Evolutionary conservation across 2,113 vertebrate species (phyloP), one percentile per base, ranked within the genome.

Genomic region (Cercopithecus mona): DNA sequence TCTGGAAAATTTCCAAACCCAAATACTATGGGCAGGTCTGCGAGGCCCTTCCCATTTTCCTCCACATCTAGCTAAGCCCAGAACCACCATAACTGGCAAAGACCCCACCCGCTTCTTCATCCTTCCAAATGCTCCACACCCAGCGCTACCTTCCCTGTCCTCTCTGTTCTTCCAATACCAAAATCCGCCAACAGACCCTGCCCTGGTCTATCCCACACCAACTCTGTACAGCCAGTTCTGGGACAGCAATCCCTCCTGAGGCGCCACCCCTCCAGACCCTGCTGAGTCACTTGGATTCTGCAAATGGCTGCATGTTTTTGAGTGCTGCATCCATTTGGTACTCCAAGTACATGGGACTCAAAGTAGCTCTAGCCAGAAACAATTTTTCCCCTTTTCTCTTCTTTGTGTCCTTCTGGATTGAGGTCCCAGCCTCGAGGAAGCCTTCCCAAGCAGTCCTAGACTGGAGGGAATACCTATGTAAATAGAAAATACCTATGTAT

Each of bases 241-340:
- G 11, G 1, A 20, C 25, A 40, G n/a, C 88, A 43, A 3, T 3
- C 2, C 6, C 38, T 17, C 8, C 57, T 1, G 32, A 59, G 1
- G 13, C 22, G 30, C 7, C 66, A 14, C 20, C 79, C 13, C 25
- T 68, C 52, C 11, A 57, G 25, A 17, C 32, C 30, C 20, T 12
- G 52, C 2, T 48, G 68, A 10, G 6, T 0, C 20, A 27, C 50
- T 2, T 6, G 43, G 48, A 2, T 30, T 43, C 94, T 79, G 72
- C 3, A 7, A 45, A n/a, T 7, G 11, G 17, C 68, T 7, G 20
- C 22, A 61, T 8, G 17, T 0, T 0, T 14, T 3, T 72, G 9
- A 8, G 25, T 23, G 57, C 52, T 72, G 4, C 9, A 13, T 17
- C 23, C 61, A 25, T 45, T 0, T 22, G 40, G 3, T 2, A 27